A percentile compares a stretch with the other conserved stretches of the same genome.
phyloP scores from a whole-genome alignment of 2,113 vertebrate genomes.

The Beaufortia kweichowensis region DNA sequence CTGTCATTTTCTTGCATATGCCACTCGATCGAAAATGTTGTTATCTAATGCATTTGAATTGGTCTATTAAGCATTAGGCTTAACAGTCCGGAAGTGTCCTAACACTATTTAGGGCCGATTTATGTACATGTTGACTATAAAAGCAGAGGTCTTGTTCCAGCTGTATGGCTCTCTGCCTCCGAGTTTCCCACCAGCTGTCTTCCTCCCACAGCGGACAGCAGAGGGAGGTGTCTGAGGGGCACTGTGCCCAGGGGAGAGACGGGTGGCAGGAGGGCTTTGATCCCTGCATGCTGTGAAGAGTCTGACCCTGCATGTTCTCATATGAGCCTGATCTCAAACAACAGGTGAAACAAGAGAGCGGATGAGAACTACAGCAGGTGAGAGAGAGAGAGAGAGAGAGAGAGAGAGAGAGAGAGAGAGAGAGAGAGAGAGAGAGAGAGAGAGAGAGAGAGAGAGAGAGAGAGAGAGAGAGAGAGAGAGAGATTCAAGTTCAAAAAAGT shows the following conservation, averaged over 20 bases:
- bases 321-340: constrained; percentile 35
- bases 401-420: too few species aligned
- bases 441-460: too few species aligned
- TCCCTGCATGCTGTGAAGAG: constrained; percentile 21
- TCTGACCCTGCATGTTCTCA: background rate
- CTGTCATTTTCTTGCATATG: too few species aligned
- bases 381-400: constrained; percentile 4
- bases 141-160: constrained; percentile 29
- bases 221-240: constrained; percentile 21
- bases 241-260: constrained; percentile 15
- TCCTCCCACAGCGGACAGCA: constrained; percentile 21
- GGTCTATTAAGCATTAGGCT: too few species aligned
- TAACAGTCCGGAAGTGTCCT: too few species aligned
- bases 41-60: too few species aligned
- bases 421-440: too few species aligned
- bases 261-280: constrained; percentile 18
- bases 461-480: too few species aligned
- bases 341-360: constrained; percentile 33
- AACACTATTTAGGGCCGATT: background rate
- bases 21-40: too few species aligned
- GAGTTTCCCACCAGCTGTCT: constrained; percentile 42
- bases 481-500: too few species aligned
- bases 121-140: background rate
- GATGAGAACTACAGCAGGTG: background rate
- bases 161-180: constrained; percentile 6